Evolutionary conservation across 2,113 vertebrate genomes (phyloP).

Genomic region (Dipodomys stephensi): DNA sequence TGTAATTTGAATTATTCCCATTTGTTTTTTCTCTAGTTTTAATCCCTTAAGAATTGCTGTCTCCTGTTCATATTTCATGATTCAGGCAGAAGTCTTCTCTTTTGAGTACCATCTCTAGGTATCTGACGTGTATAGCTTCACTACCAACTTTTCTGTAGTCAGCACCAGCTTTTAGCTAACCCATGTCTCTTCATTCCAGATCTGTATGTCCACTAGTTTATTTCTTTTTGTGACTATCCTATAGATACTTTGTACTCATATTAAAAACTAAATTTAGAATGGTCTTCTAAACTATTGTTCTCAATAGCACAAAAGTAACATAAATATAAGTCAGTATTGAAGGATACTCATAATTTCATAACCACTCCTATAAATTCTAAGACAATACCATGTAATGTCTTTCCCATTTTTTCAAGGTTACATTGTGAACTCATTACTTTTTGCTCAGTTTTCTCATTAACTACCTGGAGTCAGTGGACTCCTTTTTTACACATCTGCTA

Average conservation of each 20-base stretch:
- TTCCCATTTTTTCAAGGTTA: background rate
- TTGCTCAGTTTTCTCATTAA: background rate
- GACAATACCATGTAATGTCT: background rate
- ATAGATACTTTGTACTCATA: background rate
- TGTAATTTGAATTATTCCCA: slow-evolving; percentile 10
- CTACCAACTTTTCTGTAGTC: background rate
- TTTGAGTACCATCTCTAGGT: background rate
- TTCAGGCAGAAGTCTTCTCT: background rate
- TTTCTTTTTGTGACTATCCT: background rate
- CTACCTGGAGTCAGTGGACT: background rate
- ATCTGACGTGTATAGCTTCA: background rate
- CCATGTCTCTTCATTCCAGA: background rate
- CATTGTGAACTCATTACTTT: background rate
- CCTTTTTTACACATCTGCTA: no score
- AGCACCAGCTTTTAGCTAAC: background rate
- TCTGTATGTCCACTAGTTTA: background rate
- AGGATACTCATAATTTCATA: background rate
- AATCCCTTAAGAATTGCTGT: background rate
- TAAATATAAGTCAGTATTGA: background rate
- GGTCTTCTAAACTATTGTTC: background rate
- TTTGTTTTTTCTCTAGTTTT: slow-evolving; percentile 10
- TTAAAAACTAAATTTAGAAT: background rate
- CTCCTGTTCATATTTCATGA: background rate
- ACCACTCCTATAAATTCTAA: background rate
- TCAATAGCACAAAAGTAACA: background rate